A percentile compares a stretch with the other conserved stretches of the same genome.
phyloP scores from a whole-genome alignment of 2,113 vertebrate genomes.

The Dryoscopus gambensis region DNA sequence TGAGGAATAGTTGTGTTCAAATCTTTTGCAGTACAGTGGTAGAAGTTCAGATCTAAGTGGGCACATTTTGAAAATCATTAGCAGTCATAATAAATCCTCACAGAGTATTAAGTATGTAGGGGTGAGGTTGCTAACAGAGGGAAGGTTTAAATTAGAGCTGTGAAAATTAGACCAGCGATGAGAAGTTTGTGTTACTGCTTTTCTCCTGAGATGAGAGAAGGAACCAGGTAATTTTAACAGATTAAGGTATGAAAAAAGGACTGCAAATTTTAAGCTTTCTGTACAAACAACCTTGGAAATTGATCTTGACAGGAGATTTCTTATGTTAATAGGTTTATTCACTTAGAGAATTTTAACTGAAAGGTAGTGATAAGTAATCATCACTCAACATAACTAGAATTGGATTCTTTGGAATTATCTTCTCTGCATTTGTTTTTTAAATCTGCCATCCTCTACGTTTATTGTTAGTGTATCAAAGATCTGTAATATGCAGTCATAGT shows the following conservation, averaged over 20 bases:
- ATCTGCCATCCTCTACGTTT: not conserved
- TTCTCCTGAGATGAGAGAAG: not conserved
- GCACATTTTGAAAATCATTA: constrained; percentile 11
- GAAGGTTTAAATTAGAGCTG: constrained; percentile 9
- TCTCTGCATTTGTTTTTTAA: not conserved
- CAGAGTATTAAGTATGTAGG: not conserved
- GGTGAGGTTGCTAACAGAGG: not conserved
- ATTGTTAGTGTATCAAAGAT: not conserved
- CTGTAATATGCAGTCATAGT: not conserved
- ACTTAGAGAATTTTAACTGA: not conserved
- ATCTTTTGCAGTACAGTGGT: not conserved
- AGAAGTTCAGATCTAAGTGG: not conserved
- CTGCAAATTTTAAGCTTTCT: not conserved
- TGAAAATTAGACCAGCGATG: not conserved
- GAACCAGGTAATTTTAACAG: not conserved
- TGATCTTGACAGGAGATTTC: not conserved
- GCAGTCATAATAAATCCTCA: not conserved
- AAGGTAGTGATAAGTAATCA: not conserved
- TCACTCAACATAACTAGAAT: not conserved
- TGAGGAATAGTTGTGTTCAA: not conserved
- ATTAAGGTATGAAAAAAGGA: not conserved
- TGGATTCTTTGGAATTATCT: not conserved
- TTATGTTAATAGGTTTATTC: not conserved
- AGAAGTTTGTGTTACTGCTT: not conserved
- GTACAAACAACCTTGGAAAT: not conserved